Conservation (phyloP, 2,888 invertebrate species). For the Camptogramma bilineatum region DNA sequence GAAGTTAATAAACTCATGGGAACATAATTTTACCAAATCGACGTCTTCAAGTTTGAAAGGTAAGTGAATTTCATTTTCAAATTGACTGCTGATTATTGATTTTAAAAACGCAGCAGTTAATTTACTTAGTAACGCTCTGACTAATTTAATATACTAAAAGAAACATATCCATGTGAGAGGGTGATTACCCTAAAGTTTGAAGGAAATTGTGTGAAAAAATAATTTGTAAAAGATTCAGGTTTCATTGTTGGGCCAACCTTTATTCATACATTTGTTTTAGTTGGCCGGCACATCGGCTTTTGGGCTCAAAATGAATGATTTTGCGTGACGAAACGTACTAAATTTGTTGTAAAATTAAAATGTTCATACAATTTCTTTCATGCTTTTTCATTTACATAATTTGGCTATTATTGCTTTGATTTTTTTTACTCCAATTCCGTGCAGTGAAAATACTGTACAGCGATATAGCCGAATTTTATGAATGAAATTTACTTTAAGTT, state of each 20-base stretch:
- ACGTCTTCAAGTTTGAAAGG: conserved; percentile 29
- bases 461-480: conserved; percentile 16
- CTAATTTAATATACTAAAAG: conserved; percentile 21
- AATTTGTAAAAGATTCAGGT: neutral
- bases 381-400: conserved; percentile 22
- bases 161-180: conserved; percentile 57
- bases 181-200: conserved; percentile 32
- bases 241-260: no score
- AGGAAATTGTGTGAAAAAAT: conserved; percentile 29
- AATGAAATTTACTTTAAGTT: conserved; percentile 24
- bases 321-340: no score
- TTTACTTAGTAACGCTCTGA: conserved; percentile 38
- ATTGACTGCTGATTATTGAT: conserved; percentile 36
- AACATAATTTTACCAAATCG: conserved; percentile 23
- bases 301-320: no score
- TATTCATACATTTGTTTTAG: no score
- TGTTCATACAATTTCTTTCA: conserved; percentile 20
- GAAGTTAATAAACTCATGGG: conserved; percentile 24
- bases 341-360: neutral
- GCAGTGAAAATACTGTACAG: conserved; percentile 7
- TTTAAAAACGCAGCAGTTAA: conserved; percentile 34
- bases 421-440: conserved; percentile 4
- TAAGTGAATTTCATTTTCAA: conserved; percentile 36
- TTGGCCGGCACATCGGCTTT: no score
- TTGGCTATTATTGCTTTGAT: conserved; percentile 4